Base-by-base conservation (phyloP, 2,113 vertebrate species). In the Sphaerodactylus townsendi region DNA sequence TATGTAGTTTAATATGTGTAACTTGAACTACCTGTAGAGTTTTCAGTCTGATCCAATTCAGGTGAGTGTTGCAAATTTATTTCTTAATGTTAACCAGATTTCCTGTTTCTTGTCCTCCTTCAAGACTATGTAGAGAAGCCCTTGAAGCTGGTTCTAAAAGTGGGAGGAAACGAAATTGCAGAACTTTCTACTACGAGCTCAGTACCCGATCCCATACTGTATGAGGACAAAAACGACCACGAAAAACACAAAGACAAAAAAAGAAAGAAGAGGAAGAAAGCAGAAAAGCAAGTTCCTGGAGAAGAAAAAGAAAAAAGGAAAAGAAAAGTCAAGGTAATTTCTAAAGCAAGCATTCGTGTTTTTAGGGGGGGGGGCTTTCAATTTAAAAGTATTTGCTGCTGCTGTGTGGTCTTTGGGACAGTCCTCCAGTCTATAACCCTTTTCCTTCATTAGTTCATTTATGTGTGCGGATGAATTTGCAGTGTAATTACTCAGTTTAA, bases 261-360 rank as follows among this genome's bases (percentile, higher is more conserved):
- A 84, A 98, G 98, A 74, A 99, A 99, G 86, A 99, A 99, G 90
- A 98, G 98, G 84, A 99, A 99, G 93, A 98, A 98, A 89, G 97
- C 97, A 14, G 98, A 99, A 71, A 98, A 98, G 88, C 97, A 96
- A 90, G 88, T 93, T 6, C 96, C 95, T 0, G 96, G 96, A 5
- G 97, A 98, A 9, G 98, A 99, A 66, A 97, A 94, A 83, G 97
- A 96, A 76, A 98, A 97, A 87, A 98, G 97, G 77, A 98, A 95
- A 93, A 93, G 94, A 84, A 95, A 86, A 90, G 91, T 93, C 71
- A 94, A 94, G 91, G 93, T 95, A 79, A 0, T 25, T 72, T 23
- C 1, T 81, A 2, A 11, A 71, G 0, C 10, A 28, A 1, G 50
- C n/a, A n/a, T n/a, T n/a, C n/a, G 2, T 4, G 30, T 23, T 30